Evolutionary conservation across 2,888 invertebrate species (phyloP), one percentile per base, ranked within the genome.

Genomic region (Hesperia comma): DNA sequence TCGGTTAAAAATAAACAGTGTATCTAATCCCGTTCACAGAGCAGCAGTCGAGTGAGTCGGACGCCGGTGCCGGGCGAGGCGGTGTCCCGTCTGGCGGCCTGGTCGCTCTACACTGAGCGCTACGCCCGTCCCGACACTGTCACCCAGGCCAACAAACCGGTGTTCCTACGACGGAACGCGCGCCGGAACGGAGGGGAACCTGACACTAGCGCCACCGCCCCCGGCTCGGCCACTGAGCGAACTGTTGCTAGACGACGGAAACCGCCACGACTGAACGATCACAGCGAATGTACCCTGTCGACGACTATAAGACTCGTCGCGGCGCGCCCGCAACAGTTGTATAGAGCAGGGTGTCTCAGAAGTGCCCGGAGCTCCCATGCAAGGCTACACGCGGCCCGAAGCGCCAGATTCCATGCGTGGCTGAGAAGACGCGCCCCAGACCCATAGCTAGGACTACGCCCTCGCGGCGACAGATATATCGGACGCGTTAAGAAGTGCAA

Each of bases 71-170:
- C 75, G 63, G 79, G 37, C 49, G 74, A 74, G 32, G 73, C 80
- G 3, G 86, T 79, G 17, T 75, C 82, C 1, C 84, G 84, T 4
- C 76, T 84, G 33, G 84, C 82, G 19, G 81, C 83, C 46, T 86
- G 87, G 86, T 82, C 89, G 63, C 79, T 84, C 49, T 90, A 90
- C 84, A 77, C 82, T 63, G 85, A 86, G 77, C 79, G 86, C 5
- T 85, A 78, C 79, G 74, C 81, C 68, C 77, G 77, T 4, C 74
- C 80, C 14, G 76, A 72, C 58, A 69, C 72, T 41, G 72, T 12
- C 66, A 72, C 61, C 85, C 78, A 79, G 79, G 70, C 77, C 71
- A 81, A 82, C 76, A 84, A 86, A 77, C 86, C 87, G 6, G 85
- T 88, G 70, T 87, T 88, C 80, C 77, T 87, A 46, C 74, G 82